Evolutionary conservation across 1,140 invertebrate genomes (phyloP), one percentile per base, ranked within the genome.

Genomic region (Solenopsis fugax): DNA sequence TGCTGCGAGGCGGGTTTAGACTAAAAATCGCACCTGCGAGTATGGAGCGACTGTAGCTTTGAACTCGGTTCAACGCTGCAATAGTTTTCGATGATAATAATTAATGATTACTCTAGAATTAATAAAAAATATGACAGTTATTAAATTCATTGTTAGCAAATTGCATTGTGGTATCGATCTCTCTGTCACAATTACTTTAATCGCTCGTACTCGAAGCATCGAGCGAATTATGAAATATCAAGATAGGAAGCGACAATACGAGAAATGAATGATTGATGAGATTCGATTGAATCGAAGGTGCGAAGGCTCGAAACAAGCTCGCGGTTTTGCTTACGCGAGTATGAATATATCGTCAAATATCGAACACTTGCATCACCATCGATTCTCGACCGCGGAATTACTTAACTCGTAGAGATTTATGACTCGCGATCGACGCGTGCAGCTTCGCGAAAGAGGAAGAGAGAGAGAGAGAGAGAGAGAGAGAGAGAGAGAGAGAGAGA

Each of bases 331-430:
- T 81, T 67, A 80, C 73, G 60, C 85, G 56, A 73, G 41, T 73
- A 72, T 34, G 24, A 84, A 60, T 84, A 84, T 84, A 84, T 82
- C 52, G 52, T 87, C 85, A 84, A 89, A 89, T 82, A 67, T 62
- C 64, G 69, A 84, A 41, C 24, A 24, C 48, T 90, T 89, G 77
- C 88, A 18, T 21, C 88, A 67, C 18, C 45, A 45, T 5, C 45
- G 62, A 86, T 62, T 89, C 80, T 90, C 89, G 77, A 64, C 58
- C 75, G 56, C 41, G 77, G 88, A 90, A 90, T 89, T 90, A 89
- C 85, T 89, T 82, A 89, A 90, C 89, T 87, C 56, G 52, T 65
- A 60, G 48, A 86, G 89, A 90, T 90, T 90, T 89, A 90, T 86
- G 78, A 90, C 77, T 75, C 72, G 65, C 76, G 69, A 73, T 75